Evolutionary conservation across 2,113 vertebrate genomes (phyloP).

Genomic region (Petaurus breviceps): DNA sequence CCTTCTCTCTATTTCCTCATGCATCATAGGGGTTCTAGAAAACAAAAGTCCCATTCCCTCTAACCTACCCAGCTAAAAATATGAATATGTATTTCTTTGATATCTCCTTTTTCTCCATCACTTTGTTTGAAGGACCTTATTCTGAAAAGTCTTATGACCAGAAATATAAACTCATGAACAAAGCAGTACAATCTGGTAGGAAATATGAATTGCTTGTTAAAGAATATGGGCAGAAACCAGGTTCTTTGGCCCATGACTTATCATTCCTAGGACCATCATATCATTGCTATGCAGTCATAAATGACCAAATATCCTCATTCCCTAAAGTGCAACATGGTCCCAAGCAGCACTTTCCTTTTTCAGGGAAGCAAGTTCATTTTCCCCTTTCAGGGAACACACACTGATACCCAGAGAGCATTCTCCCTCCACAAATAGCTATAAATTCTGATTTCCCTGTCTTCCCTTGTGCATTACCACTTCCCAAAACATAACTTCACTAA

Average conservation of each 20-base stretch:
- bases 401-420: neutral
- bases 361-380: neutral
- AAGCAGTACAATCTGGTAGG: too few relatives aligned
- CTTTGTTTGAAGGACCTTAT: too few relatives aligned
- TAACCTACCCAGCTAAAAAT: too few relatives aligned
- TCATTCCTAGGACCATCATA: neutral
- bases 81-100: too few relatives aligned
- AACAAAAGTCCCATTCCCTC: too few relatives aligned
- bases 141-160: too few relatives aligned
- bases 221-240: too few relatives aligned
- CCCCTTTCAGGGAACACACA: neutral
- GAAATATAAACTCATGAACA: too few relatives aligned
- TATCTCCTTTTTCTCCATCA: too few relatives aligned
- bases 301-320: neutral
- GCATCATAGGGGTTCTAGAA: too few relatives aligned
- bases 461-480: neutral
- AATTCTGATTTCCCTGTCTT: neutral
- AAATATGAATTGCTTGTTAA: too few relatives aligned
- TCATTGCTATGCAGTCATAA: neutral
- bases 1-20: too few relatives aligned
- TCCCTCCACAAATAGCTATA: neutral
- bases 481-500: neutral
- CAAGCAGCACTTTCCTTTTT: neutral
- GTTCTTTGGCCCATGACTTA: neutral
- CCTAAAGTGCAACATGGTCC: neutral